phyloP scores from a whole-genome alignment of 1,140 invertebrate genomes.

The Neodiprion fabricii region DNA sequence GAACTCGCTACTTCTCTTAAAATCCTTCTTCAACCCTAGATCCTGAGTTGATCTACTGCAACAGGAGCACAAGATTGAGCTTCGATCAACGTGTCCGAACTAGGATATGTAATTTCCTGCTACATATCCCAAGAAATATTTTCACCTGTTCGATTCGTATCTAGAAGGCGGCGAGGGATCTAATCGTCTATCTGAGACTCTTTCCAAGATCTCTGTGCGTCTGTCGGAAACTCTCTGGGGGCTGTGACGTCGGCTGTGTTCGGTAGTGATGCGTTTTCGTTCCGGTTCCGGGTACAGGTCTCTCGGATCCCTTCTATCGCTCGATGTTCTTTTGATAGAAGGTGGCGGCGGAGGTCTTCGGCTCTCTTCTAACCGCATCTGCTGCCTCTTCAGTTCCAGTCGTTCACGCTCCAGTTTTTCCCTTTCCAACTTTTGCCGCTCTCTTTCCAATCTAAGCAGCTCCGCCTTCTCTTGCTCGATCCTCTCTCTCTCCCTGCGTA shows the following conservation, averaged over 20 bases:
- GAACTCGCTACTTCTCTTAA: slow-evolving; percentile 54
- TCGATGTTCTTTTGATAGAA: slow-evolving; percentile 50
- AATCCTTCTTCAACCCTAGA: slow-evolving; percentile 53
- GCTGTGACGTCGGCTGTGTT: slow-evolving; percentile 51
- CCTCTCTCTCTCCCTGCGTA: slow-evolving; percentile 77
- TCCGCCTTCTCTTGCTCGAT: slow-evolving; percentile 84
- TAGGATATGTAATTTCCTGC: slow-evolving; percentile 9
- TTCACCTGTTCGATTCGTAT: slow-evolving; percentile 52
- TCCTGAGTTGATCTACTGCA: slow-evolving; percentile 51
- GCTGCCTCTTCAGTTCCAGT: slow-evolving; percentile 80
- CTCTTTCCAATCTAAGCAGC: slow-evolving; percentile 78
- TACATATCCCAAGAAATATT: too few species aligned
- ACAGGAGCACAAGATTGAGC: not conserved
- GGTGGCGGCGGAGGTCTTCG: slow-evolving; percentile 54
- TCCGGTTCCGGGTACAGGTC: slow-evolving; percentile 54
- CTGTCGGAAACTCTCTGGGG: slow-evolving; percentile 51
- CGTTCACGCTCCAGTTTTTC: slow-evolving; percentile 85
- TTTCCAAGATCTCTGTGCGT: slow-evolving; percentile 49
- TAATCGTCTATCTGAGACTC: slow-evolving; percentile 53
- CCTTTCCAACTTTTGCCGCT: slow-evolving; percentile 80
- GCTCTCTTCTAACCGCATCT: slow-evolving; percentile 63
- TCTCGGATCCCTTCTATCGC: slow-evolving; percentile 51
- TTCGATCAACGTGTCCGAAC: not conserved
- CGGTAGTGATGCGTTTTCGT: slow-evolving; percentile 51
- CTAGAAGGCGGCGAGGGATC: slow-evolving; percentile 49